A percentile compares a stretch with the other conserved stretches of the same genome.
phyloP scores from a whole-genome alignment of 2,797 vertebrate species.

The Pachyuromys duprasi region DNA sequence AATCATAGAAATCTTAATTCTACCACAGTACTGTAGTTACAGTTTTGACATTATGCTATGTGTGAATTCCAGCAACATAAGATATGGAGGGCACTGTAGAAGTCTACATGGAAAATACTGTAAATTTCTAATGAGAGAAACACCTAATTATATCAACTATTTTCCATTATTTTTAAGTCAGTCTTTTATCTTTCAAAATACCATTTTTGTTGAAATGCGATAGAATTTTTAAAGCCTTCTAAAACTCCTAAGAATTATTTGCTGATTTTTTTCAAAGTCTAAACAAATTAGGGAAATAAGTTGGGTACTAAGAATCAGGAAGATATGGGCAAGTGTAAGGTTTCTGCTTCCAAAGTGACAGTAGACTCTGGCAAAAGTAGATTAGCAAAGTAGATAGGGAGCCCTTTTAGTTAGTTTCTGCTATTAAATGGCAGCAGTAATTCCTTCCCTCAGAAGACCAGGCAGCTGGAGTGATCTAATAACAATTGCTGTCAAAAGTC shows the following conservation, averaged over 20 bases:
- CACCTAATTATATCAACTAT: background rate
- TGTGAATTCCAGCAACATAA: background rate
- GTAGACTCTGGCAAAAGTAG: background rate
- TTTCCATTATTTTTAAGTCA: slow-evolving; percentile 35
- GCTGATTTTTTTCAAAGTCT: background rate
- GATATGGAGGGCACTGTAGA: background rate
- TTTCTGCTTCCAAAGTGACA: background rate
- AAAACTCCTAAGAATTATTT: background rate
- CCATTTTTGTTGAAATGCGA: background rate
- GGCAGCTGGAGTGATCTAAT: background rate
- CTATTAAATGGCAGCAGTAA: background rate
- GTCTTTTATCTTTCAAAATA: background rate
- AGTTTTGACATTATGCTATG: background rate
- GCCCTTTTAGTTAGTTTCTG: background rate
- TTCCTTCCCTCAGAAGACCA: background rate
- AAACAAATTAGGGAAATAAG: slow-evolving; percentile 44
- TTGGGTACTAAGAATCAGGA: background rate
- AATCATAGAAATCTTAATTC: background rate
- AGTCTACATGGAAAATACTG: background rate
- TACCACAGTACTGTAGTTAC: background rate
- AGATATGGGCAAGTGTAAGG: background rate
- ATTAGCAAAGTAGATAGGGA: background rate
- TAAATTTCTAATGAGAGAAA: slow-evolving; percentile 4
- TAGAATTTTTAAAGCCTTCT: slow-evolving; percentile 11
- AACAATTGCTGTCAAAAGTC: background rate